Evolutionary conservation across 2,113 vertebrate species (phyloP).

Genomic region (Cichladusa arquata): DNA sequence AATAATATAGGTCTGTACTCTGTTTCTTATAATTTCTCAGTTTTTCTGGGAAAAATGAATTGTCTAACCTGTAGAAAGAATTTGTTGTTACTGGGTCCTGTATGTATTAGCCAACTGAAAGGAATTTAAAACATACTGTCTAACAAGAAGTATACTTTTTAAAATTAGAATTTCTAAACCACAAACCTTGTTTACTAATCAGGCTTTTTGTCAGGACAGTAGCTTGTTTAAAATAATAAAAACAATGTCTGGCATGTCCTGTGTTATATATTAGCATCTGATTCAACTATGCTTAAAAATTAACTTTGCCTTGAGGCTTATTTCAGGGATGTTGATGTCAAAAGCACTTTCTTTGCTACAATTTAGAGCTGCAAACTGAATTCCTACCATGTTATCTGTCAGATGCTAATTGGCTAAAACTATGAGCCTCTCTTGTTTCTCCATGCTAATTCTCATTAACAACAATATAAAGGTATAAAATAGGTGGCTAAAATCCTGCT

Average conservation of each 20-base stretch:
- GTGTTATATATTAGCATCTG: background rate
- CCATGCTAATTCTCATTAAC: background rate
- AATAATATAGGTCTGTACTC: background rate
- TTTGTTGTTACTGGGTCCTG: background rate
- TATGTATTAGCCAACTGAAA: background rate
- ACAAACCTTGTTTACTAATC: background rate
- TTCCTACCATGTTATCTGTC: background rate
- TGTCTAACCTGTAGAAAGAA: background rate
- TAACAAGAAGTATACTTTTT: background rate
- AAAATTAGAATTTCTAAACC: background rate
- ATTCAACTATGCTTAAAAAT: background rate
- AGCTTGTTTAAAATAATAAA: background rate
- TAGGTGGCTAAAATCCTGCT: background rate
- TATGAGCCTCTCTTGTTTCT: background rate
- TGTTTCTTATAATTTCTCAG: background rate
- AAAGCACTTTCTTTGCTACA: background rate
- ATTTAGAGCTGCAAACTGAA: background rate
- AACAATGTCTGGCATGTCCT: background rate
- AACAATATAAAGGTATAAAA: background rate
- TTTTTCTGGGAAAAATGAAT: background rate
- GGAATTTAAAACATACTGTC: background rate
- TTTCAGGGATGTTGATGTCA: background rate
- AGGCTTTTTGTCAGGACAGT: background rate
- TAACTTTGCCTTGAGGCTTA: background rate
- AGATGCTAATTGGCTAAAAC: background rate